Base-by-base conservation (phyloP, 2,888 invertebrate species). In the Drosophila greeni region DNA sequence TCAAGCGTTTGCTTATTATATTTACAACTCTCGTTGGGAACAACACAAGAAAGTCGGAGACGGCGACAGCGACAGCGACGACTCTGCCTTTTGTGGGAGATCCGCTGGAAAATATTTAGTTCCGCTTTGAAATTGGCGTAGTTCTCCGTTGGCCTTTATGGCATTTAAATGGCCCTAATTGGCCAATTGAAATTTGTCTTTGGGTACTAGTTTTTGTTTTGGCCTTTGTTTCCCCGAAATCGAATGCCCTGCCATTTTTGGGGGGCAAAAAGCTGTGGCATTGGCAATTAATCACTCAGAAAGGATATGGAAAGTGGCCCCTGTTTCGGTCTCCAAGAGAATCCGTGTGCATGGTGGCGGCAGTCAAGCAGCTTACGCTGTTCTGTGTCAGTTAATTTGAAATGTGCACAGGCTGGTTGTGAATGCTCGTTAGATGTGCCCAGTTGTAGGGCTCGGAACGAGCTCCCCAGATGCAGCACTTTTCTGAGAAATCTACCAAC, bases 161-260 rank as follows among this genome's bases (percentile, higher is more conserved):
- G 39, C 52, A 52, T 29, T 56, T 70, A 74, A 82, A 72, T 82
- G 60, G 36, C 65, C 57, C 84, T 79, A 79, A 79, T 79, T 79
- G 84, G 84, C 70, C 70, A 79, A 76, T 76, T 76, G 60, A 45
- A 43, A 40, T 24, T 47, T 72, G 42, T 72, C 68, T 70, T 70
- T 66, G 29, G 33, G 37, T 11, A 20, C 61, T 24, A 16, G 33
- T 23, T 33, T 45, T 45, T 40, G 57, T 57, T 23, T 56, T 20
- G 18, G 33, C 40, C 33, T 61, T 62, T 37, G 52, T 70, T 61
- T 8, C 29, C n/a, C 7, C 14, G 12, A 31, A 26, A 60, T 48
- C 60, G 23, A 53, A 67, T 36, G 31, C 66, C 12, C 24, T 36
- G 9, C 8, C 18, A 47, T 23, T 43, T 18, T 26, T 24, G 34